These are phyloP conservation scores for Poeciliopsis prolifica DNA, from an alignment of 2,113 vertebrate species.

Conservation along the genomic window DNA sequence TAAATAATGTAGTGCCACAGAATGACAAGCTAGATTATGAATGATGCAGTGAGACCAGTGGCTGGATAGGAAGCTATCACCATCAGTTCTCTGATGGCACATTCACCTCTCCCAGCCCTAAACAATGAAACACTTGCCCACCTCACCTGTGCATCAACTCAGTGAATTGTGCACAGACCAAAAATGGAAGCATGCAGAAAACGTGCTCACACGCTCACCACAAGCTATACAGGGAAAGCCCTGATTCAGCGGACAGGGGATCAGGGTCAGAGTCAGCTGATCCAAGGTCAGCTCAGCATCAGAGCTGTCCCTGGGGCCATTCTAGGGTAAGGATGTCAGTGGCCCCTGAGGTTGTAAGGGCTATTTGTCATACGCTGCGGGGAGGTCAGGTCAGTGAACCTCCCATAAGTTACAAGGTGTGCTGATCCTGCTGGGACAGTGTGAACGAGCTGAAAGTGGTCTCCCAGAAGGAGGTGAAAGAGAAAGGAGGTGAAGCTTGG, in stretches of 20 bases:
- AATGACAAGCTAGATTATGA: slow-evolving; percentile 62
- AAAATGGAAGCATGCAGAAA: slow-evolving; percentile 17
- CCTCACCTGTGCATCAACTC: slow-evolving; percentile 10
- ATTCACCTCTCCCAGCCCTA: slow-evolving; percentile 17
- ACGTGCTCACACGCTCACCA: slow-evolving; percentile 36
- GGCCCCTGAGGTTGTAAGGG: slow-evolving; percentile 26
- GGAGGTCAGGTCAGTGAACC: slow-evolving; percentile 2
- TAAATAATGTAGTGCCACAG: slow-evolving; percentile 65
- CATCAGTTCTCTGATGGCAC: slow-evolving; percentile 2
- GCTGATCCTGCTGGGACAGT: background rate
- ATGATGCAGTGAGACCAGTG: slow-evolving; percentile 53
- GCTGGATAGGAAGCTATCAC: slow-evolving; percentile 44
- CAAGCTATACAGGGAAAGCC: slow-evolving; percentile 53
- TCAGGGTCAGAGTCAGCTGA: slow-evolving; percentile 73
- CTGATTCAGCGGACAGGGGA: slow-evolving; percentile 75
- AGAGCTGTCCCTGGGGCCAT: slow-evolving; percentile 34
- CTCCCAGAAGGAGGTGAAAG: slow-evolving; percentile 4
- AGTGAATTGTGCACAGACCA: slow-evolving; percentile 21
- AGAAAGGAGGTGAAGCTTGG: background rate
- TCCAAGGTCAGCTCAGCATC: slow-evolving; percentile 68
- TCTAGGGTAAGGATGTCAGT: slow-evolving; percentile 37
- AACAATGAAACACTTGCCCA: background rate
- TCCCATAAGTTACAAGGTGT: background rate
- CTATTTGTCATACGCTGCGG: slow-evolving; percentile 22
- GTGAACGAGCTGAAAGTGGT: slow-evolving; percentile 23